Percentiles rank a stretch among this genome's conserved stretches.
These are phyloP conservation scores for Pseudomyrmex concolor DNA, from an alignment of 1,140 invertebrate genomes.

Conservation along the genomic window DNA sequence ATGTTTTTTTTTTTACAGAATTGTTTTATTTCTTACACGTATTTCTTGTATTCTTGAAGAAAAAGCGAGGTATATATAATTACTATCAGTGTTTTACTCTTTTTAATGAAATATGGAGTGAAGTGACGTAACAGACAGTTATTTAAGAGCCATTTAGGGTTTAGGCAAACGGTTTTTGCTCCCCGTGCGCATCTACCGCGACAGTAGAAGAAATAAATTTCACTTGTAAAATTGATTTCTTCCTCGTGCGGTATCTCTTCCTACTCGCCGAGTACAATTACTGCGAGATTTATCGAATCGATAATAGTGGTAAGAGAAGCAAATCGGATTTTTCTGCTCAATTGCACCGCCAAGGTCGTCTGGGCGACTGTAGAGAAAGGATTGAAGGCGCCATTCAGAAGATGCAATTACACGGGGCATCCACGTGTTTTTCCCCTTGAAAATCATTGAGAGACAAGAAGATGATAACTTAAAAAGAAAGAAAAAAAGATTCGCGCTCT, in stretches of 20 bases:
- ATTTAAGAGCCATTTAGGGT: constrained; percentile 28
- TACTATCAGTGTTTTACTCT: too few species aligned
- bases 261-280: constrained; percentile 21
- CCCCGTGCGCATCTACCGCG: background rate
- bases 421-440: constrained; percentile 58
- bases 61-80: too few species aligned
- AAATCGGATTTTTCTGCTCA: constrained; percentile 72
- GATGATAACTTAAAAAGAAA: constrained; percentile 55
- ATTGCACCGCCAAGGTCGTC: constrained; percentile 73
- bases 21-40: background rate
- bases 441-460: constrained; percentile 38
- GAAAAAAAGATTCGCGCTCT: constrained; percentile 21
- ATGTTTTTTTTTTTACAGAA: too few species aligned
- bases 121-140: constrained; percentile 32
- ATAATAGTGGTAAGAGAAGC: constrained; percentile 55
- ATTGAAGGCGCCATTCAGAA: constrained; percentile 72
- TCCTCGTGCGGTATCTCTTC: constrained; percentile 40
- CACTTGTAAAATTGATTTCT: constrained; percentile 52
- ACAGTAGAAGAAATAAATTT: constrained; percentile 33
- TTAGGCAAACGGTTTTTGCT: constrained; percentile 8
- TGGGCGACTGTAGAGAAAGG: constrained; percentile 75
- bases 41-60: too few species aligned
- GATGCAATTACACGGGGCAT: constrained; percentile 72
- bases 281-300: constrained; percentile 26
- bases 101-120: background rate